Conservation (phyloP, 2,888 invertebrate genomes). For the Calliopum simillimum region DNA sequence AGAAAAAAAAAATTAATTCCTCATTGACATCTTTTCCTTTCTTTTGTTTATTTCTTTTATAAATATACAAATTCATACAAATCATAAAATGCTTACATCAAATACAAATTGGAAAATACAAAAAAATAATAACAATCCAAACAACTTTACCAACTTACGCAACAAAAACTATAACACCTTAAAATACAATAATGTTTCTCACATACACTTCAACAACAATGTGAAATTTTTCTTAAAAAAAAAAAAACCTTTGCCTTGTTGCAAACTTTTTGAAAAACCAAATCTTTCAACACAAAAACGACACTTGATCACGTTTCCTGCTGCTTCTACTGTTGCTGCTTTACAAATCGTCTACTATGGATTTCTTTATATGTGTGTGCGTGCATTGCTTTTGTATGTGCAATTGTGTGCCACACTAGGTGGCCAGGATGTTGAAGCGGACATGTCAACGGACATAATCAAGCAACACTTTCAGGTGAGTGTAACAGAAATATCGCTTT, state of each 20-base stretch:
- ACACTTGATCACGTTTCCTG: conserved; percentile 39
- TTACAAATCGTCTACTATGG: background rate
- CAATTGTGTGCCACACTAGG: conserved; percentile 49
- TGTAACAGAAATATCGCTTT: background rate
- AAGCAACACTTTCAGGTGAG: conserved; percentile 68
- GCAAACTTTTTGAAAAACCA: conserved; percentile 7
- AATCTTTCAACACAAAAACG: background rate
- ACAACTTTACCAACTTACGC: background rate
- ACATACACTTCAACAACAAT: conserved; percentile 19
- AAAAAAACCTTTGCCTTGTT: background rate
- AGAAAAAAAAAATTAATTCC: too few species aligned
- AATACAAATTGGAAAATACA: conserved; percentile 32
- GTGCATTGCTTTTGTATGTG: conserved; percentile 6
- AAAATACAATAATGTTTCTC: background rate
- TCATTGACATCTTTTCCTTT: conserved; percentile 30
- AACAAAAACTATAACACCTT: background rate
- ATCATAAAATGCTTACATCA: conserved; percentile 33
- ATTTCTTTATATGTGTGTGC: background rate
- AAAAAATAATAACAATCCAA: conserved; percentile 8
- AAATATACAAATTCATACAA: background rate
- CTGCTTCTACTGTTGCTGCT: conserved; percentile 10
- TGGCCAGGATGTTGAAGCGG: conserved; percentile 67
- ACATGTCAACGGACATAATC: conserved; percentile 68
- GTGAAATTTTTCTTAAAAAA: background rate
- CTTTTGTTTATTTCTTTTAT: conserved; percentile 45